Conservation (phyloP, 2,797 vertebrate genomes). For the Siniperca scherzeri region DNA sequence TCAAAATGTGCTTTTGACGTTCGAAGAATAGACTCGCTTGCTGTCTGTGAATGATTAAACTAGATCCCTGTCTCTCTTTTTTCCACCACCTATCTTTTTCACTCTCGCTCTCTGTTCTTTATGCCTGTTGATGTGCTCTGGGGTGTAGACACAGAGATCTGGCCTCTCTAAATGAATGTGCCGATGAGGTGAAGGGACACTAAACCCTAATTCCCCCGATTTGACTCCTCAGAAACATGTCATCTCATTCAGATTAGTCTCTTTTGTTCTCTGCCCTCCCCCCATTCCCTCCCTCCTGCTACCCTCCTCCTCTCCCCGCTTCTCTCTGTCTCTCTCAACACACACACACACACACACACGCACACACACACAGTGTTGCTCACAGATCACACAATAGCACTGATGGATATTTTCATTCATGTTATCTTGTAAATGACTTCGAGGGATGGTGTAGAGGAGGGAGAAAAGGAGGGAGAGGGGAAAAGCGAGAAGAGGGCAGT, state of each 20-base stretch:
- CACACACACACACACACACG: slow-evolving; percentile 23
- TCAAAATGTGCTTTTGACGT: slow-evolving; percentile 75
- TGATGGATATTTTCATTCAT: slow-evolving; percentile 86
- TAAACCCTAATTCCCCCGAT: slow-evolving; percentile 85
- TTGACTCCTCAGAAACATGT: slow-evolving; percentile 86
- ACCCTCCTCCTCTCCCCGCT: slow-evolving; percentile 26
- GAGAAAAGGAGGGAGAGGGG: slow-evolving; percentile 37
- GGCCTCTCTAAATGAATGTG: slow-evolving; percentile 82
- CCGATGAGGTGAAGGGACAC: slow-evolving; percentile 80
- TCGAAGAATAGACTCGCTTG: slow-evolving; percentile 69
- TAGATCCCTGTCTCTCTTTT: slow-evolving; percentile 51
- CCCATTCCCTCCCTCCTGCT: slow-evolving; percentile 42
- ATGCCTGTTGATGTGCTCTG: slow-evolving; percentile 71
- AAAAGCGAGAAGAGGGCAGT: slow-evolving; percentile 64
- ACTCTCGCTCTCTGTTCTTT: slow-evolving; percentile 57
- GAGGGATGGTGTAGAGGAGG: slow-evolving; percentile 77
- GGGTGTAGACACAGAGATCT: slow-evolving; percentile 67
- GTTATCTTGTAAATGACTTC: slow-evolving; percentile 88
- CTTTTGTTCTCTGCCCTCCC: slow-evolving; percentile 84
- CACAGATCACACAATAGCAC: slow-evolving; percentile 79
- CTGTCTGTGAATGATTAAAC: slow-evolving; percentile 81
- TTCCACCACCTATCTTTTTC: slow-evolving; percentile 57
- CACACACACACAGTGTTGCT: slow-evolving; percentile 59
- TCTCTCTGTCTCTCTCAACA: slow-evolving; percentile 47
- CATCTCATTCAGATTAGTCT: slow-evolving; percentile 87